Evolutionary conservation across 2,113 vertebrate genomes (phyloP), one percentile per base, ranked within the genome.

Genomic region (Microtus oregoni): DNA sequence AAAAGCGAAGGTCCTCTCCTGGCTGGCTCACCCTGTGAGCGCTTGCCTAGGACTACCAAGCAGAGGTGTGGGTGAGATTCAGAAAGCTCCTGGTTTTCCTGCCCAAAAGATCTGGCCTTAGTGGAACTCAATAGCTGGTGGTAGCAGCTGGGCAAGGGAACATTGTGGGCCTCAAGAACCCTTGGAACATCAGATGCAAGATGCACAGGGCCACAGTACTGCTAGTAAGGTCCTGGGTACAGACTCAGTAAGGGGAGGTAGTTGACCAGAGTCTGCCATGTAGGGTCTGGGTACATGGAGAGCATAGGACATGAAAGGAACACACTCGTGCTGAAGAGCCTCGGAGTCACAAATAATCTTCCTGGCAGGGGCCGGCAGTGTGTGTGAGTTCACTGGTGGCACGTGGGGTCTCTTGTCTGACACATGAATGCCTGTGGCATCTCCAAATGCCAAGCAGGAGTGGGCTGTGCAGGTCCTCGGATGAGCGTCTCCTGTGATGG

Each of bases 401-500:
- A 7, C 22, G 19, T 0, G 5, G 20, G 63, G 38, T 7, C 35
- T 24, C 9, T 3, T 44, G n/a, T 0, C 6, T 0, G 24, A 28
- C 52, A 61, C 0, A 0, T 41, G 22, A 41, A n/a, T 17, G 17
- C 65, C 0, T 38, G 52, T 17, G 13, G 79, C 17, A 20, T 65
- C 14, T 63, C 68, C 61, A 20, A 5, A 4, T 13, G 35, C 26
- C 61, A n/a, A 28, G 38, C 30, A 28, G 8, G 0, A 30, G 76
- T 28, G 0, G 22, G 76, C 50, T 20, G 28, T 19, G 32, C 38
- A 3, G 52, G 38, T 38, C 50, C 4, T 2, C 6, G 76, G 77
- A 0, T 2, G n/a, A 11, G 26, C 15, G 3, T 13, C 41, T 14
- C 17, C 0, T 6, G 55, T n/a, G 8, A 4, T 1, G 5, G 44